A percentile compares a stretch with the other conserved stretches of the same genome.
phyloP scores from a whole-genome alignment of 2,797 vertebrate genomes.

The Pangasius macronema region DNA sequence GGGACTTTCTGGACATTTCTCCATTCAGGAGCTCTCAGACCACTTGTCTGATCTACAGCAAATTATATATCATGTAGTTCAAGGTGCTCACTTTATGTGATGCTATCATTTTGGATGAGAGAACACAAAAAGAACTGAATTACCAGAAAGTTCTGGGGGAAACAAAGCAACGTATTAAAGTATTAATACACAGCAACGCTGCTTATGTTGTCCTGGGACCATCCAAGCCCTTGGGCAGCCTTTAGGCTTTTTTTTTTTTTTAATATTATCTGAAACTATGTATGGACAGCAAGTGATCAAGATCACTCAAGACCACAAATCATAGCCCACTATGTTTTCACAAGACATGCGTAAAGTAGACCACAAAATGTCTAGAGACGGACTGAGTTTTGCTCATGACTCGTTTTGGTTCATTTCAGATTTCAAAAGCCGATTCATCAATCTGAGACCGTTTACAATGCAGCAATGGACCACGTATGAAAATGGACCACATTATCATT shows the following conservation, averaged over 20 bases:
- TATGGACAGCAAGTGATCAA: neutral
- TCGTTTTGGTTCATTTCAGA: neutral
- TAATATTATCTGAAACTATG: neutral
- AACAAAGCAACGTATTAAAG: neutral
- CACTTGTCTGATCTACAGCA: neutral
- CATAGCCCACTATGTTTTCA: neutral
- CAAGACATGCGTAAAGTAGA: neutral
- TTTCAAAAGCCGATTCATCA: neutral
- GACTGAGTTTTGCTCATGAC: neutral
- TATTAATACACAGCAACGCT: neutral
- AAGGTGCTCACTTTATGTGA: neutral
- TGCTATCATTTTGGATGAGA: neutral
- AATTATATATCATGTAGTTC: neutral
- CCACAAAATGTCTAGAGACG: neutral
- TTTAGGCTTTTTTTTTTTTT: neutral
- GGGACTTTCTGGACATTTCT: neutral
- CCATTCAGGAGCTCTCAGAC: neutral
- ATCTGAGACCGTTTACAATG: neutral
- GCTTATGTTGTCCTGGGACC: neutral
- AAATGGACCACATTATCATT: neutral
- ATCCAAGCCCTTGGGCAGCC: neutral
- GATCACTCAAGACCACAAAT: no score
- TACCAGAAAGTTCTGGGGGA: neutral
- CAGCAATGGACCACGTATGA: neutral
- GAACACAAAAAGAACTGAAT: neutral